Conservation (phyloP, 2,797 vertebrate genomes). For the Rhinoraja longicauda region DNA sequence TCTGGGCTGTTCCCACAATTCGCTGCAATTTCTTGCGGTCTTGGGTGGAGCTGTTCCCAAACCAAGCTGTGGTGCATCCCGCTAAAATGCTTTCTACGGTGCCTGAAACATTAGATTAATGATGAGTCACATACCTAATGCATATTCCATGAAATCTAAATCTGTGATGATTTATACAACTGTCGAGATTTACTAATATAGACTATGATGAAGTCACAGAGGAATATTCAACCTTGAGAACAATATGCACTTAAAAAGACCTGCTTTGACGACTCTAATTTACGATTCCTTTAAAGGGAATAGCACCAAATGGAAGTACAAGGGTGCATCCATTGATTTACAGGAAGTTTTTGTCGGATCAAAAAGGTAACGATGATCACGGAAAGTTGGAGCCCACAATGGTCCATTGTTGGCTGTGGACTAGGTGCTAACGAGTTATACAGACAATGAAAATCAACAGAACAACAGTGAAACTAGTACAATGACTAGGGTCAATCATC, state of each 20-base stretch:
- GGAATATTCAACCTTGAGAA: constrained; percentile 25
- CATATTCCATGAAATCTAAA: constrained; percentile 1
- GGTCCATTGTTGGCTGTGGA: no score
- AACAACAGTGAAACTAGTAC: no score
- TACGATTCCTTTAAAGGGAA: neutral
- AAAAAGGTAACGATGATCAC: no score
- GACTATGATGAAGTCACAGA: constrained; percentile 4
- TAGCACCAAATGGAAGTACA: neutral
- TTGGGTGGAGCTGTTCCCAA: no score
- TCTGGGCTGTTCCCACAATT: no score
- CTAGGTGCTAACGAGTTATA: no score
- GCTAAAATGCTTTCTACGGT: no score
- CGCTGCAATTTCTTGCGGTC: no score
- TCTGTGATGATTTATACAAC: constrained; percentile 26
- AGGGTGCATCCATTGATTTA: neutral
- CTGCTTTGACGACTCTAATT: neutral
- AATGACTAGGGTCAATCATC: no score
- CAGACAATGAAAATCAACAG: no score
- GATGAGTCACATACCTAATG: constrained; percentile 28
- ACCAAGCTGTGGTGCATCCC: no score
- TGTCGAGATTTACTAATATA: neutral
- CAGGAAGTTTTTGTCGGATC: neutral
- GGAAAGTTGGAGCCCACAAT: no score
- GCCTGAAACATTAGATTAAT: neutral
- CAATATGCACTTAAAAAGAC: neutral